Evolutionary conservation across 2,888 invertebrate genomes (phyloP).

Genomic region (Nomada fucata): DNA sequence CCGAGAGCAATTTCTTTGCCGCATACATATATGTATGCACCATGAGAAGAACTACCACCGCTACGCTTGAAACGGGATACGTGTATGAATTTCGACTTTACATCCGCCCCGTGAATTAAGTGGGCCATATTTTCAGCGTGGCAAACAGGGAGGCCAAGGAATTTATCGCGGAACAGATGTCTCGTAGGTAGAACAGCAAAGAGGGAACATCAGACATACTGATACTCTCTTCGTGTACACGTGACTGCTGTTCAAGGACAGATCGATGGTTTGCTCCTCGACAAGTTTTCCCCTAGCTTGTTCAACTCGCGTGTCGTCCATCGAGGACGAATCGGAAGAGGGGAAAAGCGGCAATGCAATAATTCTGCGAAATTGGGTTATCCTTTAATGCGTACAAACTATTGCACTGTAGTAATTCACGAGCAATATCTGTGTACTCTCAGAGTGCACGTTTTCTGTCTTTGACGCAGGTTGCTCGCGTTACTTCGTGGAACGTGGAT

Average conservation of each 20-base stretch:
- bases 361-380: constrained; percentile 76
- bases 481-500: constrained; percentile 4
- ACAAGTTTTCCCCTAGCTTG: not conserved
- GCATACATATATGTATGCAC: not conserved
- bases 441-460: constrained; percentile 66
- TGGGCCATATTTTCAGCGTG: constrained; percentile 19
- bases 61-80: not conserved
- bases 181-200: not conserved
- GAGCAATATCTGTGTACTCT: constrained; percentile 27
- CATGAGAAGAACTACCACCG: too few species aligned
- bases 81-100: constrained; percentile 41
- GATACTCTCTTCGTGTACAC: not conserved
- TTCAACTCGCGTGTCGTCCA: not conserved
- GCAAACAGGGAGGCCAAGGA: not conserved
- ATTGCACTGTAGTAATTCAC: constrained; percentile 56
- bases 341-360: constrained; percentile 64
- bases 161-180: constrained; percentile 39
- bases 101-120: constrained; percentile 31
- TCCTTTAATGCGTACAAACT: constrained; percentile 66
- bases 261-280: constrained; percentile 13
- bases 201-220: not conserved
- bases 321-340: not conserved
- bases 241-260: constrained; percentile 1
- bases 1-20: constrained; percentile 20
- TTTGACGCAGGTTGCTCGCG: constrained; percentile 35